Evolutionary conservation across 2,113 vertebrate species (phyloP), one percentile per base, ranked within the genome.

Genomic region (Empidonax traillii): DNA sequence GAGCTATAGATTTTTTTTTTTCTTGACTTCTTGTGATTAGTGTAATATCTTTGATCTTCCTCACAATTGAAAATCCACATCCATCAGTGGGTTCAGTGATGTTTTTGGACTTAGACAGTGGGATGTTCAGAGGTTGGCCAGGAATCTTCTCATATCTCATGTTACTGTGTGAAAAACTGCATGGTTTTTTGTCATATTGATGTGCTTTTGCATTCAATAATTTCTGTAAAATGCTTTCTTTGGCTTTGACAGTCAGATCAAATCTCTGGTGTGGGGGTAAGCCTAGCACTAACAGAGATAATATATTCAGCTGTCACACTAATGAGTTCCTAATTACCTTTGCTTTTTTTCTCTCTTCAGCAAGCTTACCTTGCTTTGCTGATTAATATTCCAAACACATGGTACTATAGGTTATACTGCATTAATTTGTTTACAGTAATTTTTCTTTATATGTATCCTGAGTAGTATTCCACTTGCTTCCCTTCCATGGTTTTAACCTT

Each of bases 291-390:
- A 89, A 41, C 49, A 71, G 9, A 83, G 85, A 47, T 92, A 93
- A 96, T 93, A 78, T 94, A 93, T 97, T 96, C 90, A 87, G 52
- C 91, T 89, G 93, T 85, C 87, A 94, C 37, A 65, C 33, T 96
- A 94, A 96, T 82, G 93, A 95, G 52, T 78, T 93, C 52, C 47
- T 94, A 95, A 97, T 97, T 95, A 94, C 52, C 33, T 73, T 87
- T 75, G 47, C 33, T 78, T 91, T 94, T 46, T 95, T 89, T 58
- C 9, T 65, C 63, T 61, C 68, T n/a, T n/a, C n/a, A n/a, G n/a
- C n/a, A n/a, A n/a, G n/a, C n/a, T 87, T 96, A 94, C 73, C 86
- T 93, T 77, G 19, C 49, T 89, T 91, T 94, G 53, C 55, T 86
- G 90, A 88, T 96, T 96, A 87, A 75, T 89, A 96, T 95, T 95